A percentile compares a stretch with the other conserved stretches of the same genome.
phyloP scores from a whole-genome alignment of 2,797 vertebrate genomes.

The Acanthornis magna region DNA sequence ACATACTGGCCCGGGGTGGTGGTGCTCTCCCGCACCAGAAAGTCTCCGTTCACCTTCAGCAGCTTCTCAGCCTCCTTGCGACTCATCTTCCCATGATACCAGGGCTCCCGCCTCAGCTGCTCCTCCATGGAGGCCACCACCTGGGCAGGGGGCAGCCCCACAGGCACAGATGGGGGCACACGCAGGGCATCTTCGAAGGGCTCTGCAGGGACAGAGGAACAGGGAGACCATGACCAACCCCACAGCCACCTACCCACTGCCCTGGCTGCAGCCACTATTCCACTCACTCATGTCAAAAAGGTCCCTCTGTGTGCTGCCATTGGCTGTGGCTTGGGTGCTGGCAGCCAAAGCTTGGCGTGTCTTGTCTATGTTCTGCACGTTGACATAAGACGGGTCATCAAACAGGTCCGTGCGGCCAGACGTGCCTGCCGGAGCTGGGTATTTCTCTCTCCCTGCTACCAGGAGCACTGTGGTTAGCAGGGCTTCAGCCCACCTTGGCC shows the following conservation, averaged over 20 bases:
- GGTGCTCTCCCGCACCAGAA: slow-evolving; percentile 93
- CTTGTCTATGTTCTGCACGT: slow-evolving; percentile 88
- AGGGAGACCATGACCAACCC: accelerated
- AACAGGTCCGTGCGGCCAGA: slow-evolving; percentile 79
- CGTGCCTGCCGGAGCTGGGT: accelerated
- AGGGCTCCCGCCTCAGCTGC: slow-evolving; percentile 88
- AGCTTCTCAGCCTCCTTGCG: slow-evolving; percentile 90
- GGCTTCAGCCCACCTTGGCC: not conserved
- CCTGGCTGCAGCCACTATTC: accelerated
- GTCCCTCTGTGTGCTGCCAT: slow-evolving; percentile 86
- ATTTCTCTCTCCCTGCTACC: slow-evolving; percentile 65
- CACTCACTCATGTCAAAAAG: slow-evolving; percentile 97
- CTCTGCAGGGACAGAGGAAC: slow-evolving; percentile 72
- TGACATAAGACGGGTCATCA: slow-evolving; percentile 95
- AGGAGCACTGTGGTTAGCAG: not conserved
- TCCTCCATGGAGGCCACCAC: slow-evolving; percentile 87
- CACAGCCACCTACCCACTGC: no score
- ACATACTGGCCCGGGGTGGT: slow-evolving; percentile 96
- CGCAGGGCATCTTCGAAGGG: slow-evolving; percentile 94
- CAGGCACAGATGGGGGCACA: not conserved
- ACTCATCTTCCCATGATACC: slow-evolving; percentile 94
- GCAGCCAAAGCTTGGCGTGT: slow-evolving; percentile 70
- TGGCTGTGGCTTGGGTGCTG: not conserved
- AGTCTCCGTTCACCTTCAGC: slow-evolving; percentile 90
- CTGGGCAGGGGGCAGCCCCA: slow-evolving; percentile 51